A percentile compares a stretch with the other conserved stretches of the same genome.
These are phyloP conservation scores for Spinibarbus caldwelli DNA, from an alignment of 2,797 vertebrate genomes.

Conservation along the genomic window DNA sequence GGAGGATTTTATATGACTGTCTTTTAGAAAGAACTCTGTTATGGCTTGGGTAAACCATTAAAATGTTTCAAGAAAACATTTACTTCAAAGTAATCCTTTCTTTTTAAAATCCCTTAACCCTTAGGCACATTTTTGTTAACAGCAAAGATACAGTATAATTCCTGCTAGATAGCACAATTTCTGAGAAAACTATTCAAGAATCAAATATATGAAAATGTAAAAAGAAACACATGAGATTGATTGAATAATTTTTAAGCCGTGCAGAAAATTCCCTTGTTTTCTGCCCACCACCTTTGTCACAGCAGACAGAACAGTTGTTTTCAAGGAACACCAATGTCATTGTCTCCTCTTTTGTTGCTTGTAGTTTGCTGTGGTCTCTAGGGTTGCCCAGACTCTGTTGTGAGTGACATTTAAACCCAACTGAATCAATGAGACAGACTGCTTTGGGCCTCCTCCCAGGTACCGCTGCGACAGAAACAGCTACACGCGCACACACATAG, in stretches of 20 bases:
- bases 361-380: slow-evolving; percentile 41
- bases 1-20: background rate
- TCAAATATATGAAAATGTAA: background rate
- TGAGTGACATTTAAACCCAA: slow-evolving; percentile 77
- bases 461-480: slow-evolving; percentile 47
- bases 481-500: slow-evolving; percentile 34
- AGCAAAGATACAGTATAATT: background rate
- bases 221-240: slow-evolving; percentile 12
- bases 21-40: background rate
- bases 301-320: slow-evolving; percentile 40
- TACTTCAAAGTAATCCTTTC: background rate
- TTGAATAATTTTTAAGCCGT: slow-evolving; percentile 18
- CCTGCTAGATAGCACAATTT: background rate
- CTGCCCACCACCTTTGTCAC: slow-evolving; percentile 11
- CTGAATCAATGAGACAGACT: slow-evolving; percentile 77
- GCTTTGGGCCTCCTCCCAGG: slow-evolving; percentile 40
- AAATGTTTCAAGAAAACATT: background rate
- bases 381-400: slow-evolving; percentile 66
- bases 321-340: slow-evolving; percentile 37
- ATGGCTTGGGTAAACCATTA: slow-evolving; percentile 6
- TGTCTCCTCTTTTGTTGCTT: slow-evolving; percentile 29
- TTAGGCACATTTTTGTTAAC: background rate
- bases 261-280: background rate
- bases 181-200: background rate
- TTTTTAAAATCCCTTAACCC: background rate